Evolutionary conservation across 1,140 invertebrate species (phyloP), one percentile per base, ranked within the genome.

Genomic region (Drosophila bipectinata): DNA sequence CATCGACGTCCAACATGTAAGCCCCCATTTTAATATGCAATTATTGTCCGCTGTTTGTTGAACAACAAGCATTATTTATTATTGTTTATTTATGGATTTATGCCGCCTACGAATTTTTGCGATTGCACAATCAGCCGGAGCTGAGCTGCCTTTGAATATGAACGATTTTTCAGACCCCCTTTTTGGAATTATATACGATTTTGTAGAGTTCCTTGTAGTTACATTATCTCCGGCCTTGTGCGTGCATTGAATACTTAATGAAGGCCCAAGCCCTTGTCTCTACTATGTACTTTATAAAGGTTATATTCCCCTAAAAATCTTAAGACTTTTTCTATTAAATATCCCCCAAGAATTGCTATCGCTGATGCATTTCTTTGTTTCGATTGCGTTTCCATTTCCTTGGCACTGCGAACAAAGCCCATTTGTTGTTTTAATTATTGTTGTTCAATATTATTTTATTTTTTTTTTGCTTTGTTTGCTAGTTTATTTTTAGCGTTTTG

Each of bases 401-500:
- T 52, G 24, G 63, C 63, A 62, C 51, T 56, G 55, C 30, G 58
- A 58, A 68, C 66, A 69, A 68, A 69, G 51, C 55, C 32, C 58
- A 14, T 45, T 18, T 18, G 18, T 18, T 18, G 18, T 18, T 18
- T 18, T 18, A 45, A 28, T 66, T 77, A 67, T 62, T 54, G 56
- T 15, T 67, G 39, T 45, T 61, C 32, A 52, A 9, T 24, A 34
- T 28, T 30, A 37, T 21, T 21, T 21, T 49, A 34, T 60, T 63
- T 32, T 56, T 75, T 45, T 71, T 56, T 47, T 34, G 45, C 68
- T 51, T 63, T 52, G 30, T 74, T 75, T 66, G 47, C 71, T 72
- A 41, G 34, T 54, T 75, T 87, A 87, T 87, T 88, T 87, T 83
- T 87, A 87, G 79, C 66, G 41, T 83, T 88, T 88, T 88, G 83